A percentile compares a stretch with the other conserved stretches of the same genome.
phyloP scores from a whole-genome alignment of 2,797 vertebrate genomes.

The Anas georgica region DNA sequence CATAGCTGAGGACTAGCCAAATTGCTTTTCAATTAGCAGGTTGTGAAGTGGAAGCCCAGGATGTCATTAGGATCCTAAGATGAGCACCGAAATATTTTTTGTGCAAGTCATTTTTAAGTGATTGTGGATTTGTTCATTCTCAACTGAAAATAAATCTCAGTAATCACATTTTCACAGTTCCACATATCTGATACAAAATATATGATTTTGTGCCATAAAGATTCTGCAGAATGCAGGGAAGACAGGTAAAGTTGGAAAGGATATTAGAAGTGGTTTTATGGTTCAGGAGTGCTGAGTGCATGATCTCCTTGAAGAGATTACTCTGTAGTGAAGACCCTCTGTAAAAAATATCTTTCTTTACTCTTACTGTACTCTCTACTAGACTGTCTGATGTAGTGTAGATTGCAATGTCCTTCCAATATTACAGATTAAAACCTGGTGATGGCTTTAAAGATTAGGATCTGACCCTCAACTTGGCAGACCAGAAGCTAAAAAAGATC shows the following conservation, averaged over 20 bases:
- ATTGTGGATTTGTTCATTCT: not conserved
- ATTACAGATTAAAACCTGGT: not conserved
- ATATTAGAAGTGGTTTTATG: not conserved
- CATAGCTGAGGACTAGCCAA: not conserved
- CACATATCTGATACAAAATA: not conserved
- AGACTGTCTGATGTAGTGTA: not conserved
- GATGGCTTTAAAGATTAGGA: conserved; percentile 41
- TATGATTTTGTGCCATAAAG: not conserved
- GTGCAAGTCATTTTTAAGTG: not conserved
- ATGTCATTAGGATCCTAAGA: not conserved
- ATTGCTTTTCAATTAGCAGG: not conserved
- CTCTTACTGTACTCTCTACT: not conserved
- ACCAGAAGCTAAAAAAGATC: not conserved
- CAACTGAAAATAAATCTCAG: not conserved
- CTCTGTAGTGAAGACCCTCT: not conserved
- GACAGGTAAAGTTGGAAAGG: not conserved
- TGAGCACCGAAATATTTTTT: not conserved
- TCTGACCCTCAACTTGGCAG: not conserved
- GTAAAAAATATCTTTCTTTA: not conserved
- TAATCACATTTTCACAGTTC: not conserved
- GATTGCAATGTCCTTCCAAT: not conserved
- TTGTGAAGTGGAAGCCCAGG: not conserved
- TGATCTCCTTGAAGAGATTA: not conserved
- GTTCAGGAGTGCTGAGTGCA: not conserved
- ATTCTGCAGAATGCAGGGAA: not conserved